Conservation (phyloP, 2,113 vertebrate species). For the Recurvirostra avosetta region DNA sequence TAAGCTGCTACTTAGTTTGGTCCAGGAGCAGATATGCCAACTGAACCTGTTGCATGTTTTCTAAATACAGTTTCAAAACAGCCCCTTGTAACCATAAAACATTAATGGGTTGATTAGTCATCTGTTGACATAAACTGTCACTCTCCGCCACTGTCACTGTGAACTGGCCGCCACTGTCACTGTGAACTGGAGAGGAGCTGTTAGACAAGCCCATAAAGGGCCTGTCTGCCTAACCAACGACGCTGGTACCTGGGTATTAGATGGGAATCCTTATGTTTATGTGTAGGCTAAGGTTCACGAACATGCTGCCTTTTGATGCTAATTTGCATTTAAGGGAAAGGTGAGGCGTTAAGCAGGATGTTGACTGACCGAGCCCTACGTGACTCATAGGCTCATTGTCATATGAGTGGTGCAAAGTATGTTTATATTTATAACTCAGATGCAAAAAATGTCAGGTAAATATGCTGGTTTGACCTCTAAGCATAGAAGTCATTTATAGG, state of each 20-base stretch:
- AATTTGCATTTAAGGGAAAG: neutral
- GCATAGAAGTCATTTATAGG: neutral
- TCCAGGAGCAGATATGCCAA: neutral
- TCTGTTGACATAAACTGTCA: neutral
- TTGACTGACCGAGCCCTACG: fast-evolving
- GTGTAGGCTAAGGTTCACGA: neutral
- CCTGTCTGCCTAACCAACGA: neutral
- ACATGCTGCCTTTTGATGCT: neutral
- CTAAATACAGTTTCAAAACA: neutral
- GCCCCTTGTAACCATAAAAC: neutral
- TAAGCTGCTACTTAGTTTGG: fast-evolving
- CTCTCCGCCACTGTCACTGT: neutral
- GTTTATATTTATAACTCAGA: neutral
- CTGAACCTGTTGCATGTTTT: neutral
- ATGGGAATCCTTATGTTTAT: neutral
- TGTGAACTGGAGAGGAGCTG: neutral
- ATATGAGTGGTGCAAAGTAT: neutral
- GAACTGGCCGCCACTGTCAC: too few species aligned
- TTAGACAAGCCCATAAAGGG: neutral
- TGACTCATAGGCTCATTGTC: neutral
- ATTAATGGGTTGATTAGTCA: neutral
- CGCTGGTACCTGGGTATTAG: neutral
- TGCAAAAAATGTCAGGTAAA: neutral
- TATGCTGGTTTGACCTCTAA: neutral
- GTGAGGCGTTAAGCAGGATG: neutral